Percentiles rank a stretch among this genome's conserved stretches.
These are phyloP conservation scores for Bujurquina vittata DNA, from an alignment of 2,113 vertebrate species.

Conservation along the genomic window DNA sequence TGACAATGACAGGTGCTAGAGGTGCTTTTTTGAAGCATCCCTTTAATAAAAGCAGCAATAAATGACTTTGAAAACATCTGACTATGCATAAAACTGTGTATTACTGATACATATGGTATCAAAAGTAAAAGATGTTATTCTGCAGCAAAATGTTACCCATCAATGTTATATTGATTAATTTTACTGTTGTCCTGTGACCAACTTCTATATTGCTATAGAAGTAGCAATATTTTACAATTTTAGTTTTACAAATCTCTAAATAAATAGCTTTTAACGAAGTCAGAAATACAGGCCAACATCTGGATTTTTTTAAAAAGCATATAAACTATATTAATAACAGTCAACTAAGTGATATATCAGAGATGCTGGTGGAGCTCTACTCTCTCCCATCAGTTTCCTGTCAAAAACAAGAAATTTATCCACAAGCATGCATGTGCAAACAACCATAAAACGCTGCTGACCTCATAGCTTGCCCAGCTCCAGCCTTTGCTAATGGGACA, in stretches of 20 bases:
- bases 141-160: background rate
- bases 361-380: no score
- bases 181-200: background rate
- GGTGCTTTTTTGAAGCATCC: background rate
- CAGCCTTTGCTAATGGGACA: background rate
- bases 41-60: background rate
- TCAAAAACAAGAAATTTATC: background rate
- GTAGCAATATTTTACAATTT: no score
- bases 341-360: no score
- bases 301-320: no score
- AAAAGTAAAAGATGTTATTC: background rate
- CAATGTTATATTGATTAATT: background rate
- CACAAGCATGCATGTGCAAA: background rate
- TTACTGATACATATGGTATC: background rate
- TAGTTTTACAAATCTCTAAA: no score
- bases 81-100: background rate
- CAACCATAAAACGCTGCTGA: background rate
- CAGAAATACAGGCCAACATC: no score
- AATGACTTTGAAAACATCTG: background rate
- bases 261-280: no score
- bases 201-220: no score
- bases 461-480: background rate
- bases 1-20: no score
- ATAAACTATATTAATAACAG: no score
- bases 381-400: background rate